Percentiles rank a stretch among this genome's conserved stretches.
phyloP scores from a whole-genome alignment of 2,888 invertebrate genomes.

The Gari tellinella region DNA sequence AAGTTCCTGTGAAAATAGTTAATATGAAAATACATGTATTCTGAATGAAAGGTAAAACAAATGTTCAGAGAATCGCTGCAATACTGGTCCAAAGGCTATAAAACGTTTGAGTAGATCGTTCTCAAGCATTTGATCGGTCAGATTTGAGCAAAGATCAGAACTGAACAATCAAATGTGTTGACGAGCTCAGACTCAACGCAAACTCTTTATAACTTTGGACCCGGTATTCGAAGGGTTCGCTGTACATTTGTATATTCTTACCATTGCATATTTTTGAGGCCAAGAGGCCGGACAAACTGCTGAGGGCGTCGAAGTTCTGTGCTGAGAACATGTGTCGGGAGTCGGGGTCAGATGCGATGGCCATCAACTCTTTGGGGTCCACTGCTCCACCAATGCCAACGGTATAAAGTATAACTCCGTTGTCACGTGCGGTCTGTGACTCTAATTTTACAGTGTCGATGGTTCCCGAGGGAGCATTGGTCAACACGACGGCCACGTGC shows the following conservation, averaged over 20 bases:
- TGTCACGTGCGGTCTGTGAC: slow-evolving; percentile 69
- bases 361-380: slow-evolving; percentile 66
- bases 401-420: slow-evolving; percentile 65
- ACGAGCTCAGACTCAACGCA: too few species aligned
- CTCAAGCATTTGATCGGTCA: too few species aligned
- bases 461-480: slow-evolving; percentile 67
- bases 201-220: too few species aligned
- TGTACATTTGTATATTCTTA: slow-evolving; percentile 14
- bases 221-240: too few species aligned
- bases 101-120: too few species aligned
- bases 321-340: slow-evolving; percentile 61
- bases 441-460: slow-evolving; percentile 68
- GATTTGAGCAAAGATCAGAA: too few species aligned
- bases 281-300: slow-evolving; percentile 52
- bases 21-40: too few species aligned
- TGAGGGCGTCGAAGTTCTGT: slow-evolving; percentile 64
- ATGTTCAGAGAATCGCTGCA: too few species aligned
- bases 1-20: too few species aligned
- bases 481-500: slow-evolving; percentile 68
- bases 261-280: slow-evolving; percentile 69
- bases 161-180: too few species aligned
- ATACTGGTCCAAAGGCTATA: too few species aligned
- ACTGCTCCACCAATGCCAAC: slow-evolving; percentile 66
- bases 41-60: too few species aligned
- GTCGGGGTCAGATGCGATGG: slow-evolving; percentile 69